Evolutionary conservation across 2,113 vertebrate species (phyloP).

Genomic region (Malurus elegans): DNA sequence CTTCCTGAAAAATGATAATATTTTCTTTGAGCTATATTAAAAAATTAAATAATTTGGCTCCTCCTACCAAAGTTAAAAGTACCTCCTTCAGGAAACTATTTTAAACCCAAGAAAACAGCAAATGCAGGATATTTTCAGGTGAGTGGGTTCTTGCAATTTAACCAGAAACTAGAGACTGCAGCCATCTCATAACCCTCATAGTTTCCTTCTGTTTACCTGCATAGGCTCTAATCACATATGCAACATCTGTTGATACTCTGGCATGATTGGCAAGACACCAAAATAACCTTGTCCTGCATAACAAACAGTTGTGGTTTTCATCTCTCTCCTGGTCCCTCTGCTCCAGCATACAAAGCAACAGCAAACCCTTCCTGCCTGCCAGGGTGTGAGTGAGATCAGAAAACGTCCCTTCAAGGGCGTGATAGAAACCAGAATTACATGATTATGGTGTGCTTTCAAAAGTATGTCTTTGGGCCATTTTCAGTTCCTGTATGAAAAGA

Average conservation of each 20-base stretch:
- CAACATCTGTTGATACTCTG: neutral
- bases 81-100: neutral
- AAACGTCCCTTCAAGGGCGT: neutral
- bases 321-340: neutral
- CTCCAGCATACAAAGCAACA: neutral
- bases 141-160: neutral
- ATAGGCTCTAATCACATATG: neutral
- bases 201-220: conserved; percentile 9
- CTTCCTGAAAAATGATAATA: neutral
- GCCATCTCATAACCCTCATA: neutral
- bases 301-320: neutral
- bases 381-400: neutral
- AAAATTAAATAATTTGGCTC: neutral
- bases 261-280: neutral
- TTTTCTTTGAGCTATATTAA: neutral
- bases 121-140: neutral
- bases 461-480: neutral
- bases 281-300: neutral
- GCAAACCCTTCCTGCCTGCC: neutral
- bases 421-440: conserved; percentile 9
- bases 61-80: neutral
- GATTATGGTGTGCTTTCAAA: neutral
- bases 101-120: neutral
- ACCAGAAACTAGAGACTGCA: neutral
- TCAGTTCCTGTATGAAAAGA: neutral